Percentiles rank a stretch among this genome's conserved stretches.
Evolutionary conservation across 1,140 invertebrate genomes (phyloP).

Genomic region (Chionoecetes opilio): DNA sequence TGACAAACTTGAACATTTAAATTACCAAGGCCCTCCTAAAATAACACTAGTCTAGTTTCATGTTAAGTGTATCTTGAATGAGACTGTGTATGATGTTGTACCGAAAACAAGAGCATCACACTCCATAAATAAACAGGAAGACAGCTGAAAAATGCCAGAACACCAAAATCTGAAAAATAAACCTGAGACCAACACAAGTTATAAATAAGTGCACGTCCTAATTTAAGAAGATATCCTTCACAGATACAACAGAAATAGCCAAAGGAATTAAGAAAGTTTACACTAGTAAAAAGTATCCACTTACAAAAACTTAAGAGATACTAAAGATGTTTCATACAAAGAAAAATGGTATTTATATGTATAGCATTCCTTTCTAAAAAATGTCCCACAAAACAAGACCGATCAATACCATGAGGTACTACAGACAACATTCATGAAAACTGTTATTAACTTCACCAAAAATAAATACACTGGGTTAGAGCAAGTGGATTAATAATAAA

Average conservation of each 20-base stretch:
- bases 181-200: not conserved
- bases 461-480: slow-evolving; percentile 32
- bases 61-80: not conserved
- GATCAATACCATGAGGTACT: not conserved
- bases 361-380: not conserved
- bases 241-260: not conserved
- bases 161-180: slow-evolving; percentile 1
- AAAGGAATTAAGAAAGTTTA: not conserved
- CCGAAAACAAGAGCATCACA: not conserved
- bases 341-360: not conserved
- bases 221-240: not conserved
- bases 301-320: no score
- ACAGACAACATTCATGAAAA: slow-evolving; percentile 2
- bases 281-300: not conserved
- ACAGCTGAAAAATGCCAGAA: not conserved
- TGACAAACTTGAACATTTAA: slow-evolving; percentile 9
- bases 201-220: not conserved
- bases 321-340: no score
- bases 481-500: not conserved
- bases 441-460: not conserved
- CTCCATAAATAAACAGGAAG: not conserved
- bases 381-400: not conserved
- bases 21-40: not conserved
- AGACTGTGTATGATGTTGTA: not conserved
- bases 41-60: not conserved